phyloP scores from a whole-genome alignment of 2,888 invertebrate genomes.

The Spodoptera exigua region DNA sequence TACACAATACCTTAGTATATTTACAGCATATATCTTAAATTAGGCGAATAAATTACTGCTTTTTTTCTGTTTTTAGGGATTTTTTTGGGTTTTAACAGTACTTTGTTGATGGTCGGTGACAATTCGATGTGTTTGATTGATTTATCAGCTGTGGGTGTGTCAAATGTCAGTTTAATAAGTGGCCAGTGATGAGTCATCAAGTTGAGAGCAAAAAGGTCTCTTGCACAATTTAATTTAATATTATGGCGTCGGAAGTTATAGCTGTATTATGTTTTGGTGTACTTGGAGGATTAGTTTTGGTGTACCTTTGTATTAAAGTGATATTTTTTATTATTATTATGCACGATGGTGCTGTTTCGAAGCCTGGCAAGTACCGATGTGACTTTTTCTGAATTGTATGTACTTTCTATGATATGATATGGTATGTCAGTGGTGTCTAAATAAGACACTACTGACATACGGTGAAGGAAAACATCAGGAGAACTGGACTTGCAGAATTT shows the following conservation, averaged over 20 bases:
- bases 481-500: too few relatives aligned
- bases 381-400: too few relatives aligned
- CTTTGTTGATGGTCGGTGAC: conserved; percentile 26
- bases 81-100: conserved; percentile 13
- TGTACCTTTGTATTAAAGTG: too few relatives aligned
- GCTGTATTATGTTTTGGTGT: background rate
- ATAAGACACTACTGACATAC: too few relatives aligned
- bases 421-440: too few relatives aligned
- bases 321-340: too few relatives aligned
- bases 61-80: background rate
- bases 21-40: conserved; percentile 10
- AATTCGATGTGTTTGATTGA: conserved; percentile 18
- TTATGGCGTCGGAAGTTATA: conserved; percentile 12
- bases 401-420: too few relatives aligned
- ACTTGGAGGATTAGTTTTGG: too few relatives aligned
- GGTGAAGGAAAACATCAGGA: too few relatives aligned
- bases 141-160: conserved; percentile 27
- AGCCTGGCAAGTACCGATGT: too few relatives aligned
- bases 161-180: conserved; percentile 22
- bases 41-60: background rate
- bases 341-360: too few relatives aligned
- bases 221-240: conserved; percentile 20
- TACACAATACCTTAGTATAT: conserved; percentile 36
- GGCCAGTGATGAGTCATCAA: conserved; percentile 29
- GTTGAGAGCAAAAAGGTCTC: conserved; percentile 8